These are phyloP conservation scores for Drosophila rufa DNA, from an alignment of 1,140 invertebrate species.

Conservation along the genomic window DNA sequence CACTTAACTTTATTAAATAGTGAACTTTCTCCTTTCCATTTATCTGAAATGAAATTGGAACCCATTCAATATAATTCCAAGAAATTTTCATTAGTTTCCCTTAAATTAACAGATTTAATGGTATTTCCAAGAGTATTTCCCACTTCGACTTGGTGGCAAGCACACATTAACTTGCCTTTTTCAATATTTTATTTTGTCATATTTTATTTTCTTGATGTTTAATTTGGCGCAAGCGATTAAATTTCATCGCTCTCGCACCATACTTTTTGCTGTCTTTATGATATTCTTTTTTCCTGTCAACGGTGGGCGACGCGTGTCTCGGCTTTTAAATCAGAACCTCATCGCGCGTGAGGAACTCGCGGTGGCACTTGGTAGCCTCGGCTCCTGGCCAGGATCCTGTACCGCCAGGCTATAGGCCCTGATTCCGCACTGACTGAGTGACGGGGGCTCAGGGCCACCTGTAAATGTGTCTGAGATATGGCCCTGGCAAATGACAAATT, in stretches of 20 bases:
- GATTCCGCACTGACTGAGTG: conserved; percentile 40
- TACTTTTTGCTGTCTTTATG: conserved; percentile 25
- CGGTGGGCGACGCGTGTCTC: conserved; percentile 43
- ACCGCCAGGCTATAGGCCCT: conserved; percentile 6
- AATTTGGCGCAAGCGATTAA: conserved; percentile 72
- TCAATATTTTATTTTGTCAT: conserved; percentile 42
- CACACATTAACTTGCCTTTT: conserved; percentile 22
- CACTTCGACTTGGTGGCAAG: neutral
- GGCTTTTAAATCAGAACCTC: conserved; percentile 65
- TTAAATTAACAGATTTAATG: neutral
- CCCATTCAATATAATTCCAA: neutral
- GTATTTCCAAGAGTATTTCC: conserved; percentile 9
- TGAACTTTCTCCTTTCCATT: too few relatives aligned
- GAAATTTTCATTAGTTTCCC: neutral
- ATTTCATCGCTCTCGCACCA: conserved; percentile 31
- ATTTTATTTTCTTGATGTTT: conserved; percentile 54
- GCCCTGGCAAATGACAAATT: conserved; percentile 79
- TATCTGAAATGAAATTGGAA: too few relatives aligned
- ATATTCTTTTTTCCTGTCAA: conserved; percentile 2
- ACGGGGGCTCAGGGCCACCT: conserved; percentile 57
- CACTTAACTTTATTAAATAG: neutral
- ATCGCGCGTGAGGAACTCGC: conserved; percentile 49
- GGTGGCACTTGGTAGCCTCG: neutral
- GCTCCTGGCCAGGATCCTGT: conserved; percentile 16
- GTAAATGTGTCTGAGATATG: conserved; percentile 74